A percentile compares a stretch with the other conserved stretches of the same genome.
phyloP scores from a whole-genome alignment of 2,113 vertebrate species.

The Pyxicephalus adspersus region DNA sequence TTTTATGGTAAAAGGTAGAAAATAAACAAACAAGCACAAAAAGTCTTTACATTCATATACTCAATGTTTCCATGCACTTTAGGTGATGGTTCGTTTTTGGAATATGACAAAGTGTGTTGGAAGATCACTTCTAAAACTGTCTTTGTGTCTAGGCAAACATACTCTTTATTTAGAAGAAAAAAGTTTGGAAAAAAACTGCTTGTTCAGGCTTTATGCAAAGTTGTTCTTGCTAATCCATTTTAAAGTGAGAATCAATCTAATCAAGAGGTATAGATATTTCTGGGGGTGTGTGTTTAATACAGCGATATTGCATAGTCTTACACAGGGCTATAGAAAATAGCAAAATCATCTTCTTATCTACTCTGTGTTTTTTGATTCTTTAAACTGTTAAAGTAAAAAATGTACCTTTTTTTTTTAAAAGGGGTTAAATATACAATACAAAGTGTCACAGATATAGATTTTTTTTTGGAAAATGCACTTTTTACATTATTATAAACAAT shows the following conservation, averaged over 20 bases:
- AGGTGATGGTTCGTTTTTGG: no score
- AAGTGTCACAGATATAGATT: no score
- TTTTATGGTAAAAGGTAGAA: no score
- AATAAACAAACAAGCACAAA: no score
- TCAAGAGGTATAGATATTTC: constrained; percentile 23
- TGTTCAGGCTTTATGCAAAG: constrained; percentile 13
- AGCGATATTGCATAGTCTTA: constrained; percentile 7
- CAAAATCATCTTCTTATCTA: not conserved
- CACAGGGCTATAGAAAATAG: not conserved
- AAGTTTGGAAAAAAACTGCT: constrained; percentile 18
- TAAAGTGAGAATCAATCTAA: constrained; percentile 28
- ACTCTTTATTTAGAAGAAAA: not conserved
- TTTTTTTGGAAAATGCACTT: no score
- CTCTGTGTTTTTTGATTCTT: not conserved
- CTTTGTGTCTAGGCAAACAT: not conserved
- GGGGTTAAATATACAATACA: no score
- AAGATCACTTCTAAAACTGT: no score
- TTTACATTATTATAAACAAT: no score
- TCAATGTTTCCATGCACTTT: no score
- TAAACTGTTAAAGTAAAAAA: no score
- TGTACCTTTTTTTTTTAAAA: no score
- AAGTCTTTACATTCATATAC: no score
- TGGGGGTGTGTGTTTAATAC: constrained; percentile 18
- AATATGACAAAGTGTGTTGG: not conserved
- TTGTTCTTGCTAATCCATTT: constrained; percentile 1